A percentile compares a stretch with the other conserved stretches of the same genome.
Conservation (phyloP, 2,113 vertebrate genomes). For the Chamaea fasciata region DNA sequence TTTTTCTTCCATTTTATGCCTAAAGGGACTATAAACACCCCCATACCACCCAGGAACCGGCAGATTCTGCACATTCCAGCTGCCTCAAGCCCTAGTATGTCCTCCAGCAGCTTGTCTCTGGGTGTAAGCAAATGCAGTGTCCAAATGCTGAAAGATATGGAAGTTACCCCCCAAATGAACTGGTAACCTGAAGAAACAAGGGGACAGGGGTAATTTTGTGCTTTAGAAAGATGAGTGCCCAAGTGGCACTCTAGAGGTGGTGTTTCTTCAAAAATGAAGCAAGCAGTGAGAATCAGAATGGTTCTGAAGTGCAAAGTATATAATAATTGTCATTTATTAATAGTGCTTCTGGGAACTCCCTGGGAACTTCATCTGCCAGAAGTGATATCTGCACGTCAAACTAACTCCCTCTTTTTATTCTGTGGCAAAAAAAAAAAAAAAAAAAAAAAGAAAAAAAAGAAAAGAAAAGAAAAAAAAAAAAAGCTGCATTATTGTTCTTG, state of each 20-base stretch:
- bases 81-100: neutral
- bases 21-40: neutral
- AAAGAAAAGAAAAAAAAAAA: constrained; percentile 11
- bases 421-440: neutral
- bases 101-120: neutral
- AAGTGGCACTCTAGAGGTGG: neutral
- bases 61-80: neutral
- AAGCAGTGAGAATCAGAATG: neutral
- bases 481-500: neutral
- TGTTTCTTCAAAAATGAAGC: neutral
- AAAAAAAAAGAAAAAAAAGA: neutral
- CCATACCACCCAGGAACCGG: neutral
- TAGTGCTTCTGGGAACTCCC: neutral
- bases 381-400: neutral
- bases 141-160: neutral
- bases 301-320: neutral
- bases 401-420: neutral
- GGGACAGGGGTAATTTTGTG: neutral
- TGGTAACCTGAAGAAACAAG: neutral
- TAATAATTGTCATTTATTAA: constrained; percentile 27
- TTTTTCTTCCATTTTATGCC: neutral
- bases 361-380: neutral
- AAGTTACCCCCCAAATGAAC: neutral
- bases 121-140: neutral
- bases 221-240: neutral